phyloP scores from a whole-genome alignment of 2,888 invertebrate species.

The Anagyrus pseudococci region DNA sequence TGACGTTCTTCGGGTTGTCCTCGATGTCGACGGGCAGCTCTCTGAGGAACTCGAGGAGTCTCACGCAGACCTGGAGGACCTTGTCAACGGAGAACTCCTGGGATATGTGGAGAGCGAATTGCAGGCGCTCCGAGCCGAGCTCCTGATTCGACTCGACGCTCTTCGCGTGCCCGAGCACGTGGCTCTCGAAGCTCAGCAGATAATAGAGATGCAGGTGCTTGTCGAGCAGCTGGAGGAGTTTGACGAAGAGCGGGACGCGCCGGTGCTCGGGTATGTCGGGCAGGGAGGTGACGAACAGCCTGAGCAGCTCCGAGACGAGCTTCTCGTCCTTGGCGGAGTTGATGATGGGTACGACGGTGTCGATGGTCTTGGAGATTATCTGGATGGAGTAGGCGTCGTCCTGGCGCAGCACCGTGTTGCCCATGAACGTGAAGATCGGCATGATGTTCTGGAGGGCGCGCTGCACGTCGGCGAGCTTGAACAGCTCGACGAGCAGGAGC shows the following conservation, averaged over 20 bases:
- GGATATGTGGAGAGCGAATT: slow-evolving; percentile 73
- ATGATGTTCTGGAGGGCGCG: slow-evolving; percentile 83
- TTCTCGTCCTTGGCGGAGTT: slow-evolving; percentile 58
- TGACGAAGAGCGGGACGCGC: slow-evolving; percentile 78
- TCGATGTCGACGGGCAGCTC: slow-evolving; percentile 71
- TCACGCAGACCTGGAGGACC: slow-evolving; percentile 71
- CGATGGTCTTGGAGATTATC: slow-evolving; percentile 87
- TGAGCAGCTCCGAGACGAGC: slow-evolving; percentile 72
- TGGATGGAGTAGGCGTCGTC: slow-evolving; percentile 96
- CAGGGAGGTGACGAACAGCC: slow-evolving; percentile 90
- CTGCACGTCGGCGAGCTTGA: slow-evolving; percentile 53
- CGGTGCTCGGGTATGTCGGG: slow-evolving; percentile 94
- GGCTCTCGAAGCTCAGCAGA: slow-evolving; percentile 74
- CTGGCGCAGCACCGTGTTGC: slow-evolving; percentile 87
- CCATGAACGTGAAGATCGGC: slow-evolving; percentile 98
- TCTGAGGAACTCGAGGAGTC: slow-evolving; percentile 71
- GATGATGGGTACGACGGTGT: slow-evolving; percentile 87
- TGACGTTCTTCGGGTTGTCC: slow-evolving; percentile 52
- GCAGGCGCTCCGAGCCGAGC: slow-evolving; percentile 61
- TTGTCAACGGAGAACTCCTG: slow-evolving; percentile 72
- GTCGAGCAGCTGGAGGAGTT: slow-evolving; percentile 77
- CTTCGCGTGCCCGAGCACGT: slow-evolving; percentile 66
- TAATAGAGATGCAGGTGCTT: slow-evolving; percentile 77
- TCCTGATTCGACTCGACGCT: slow-evolving; percentile 59
- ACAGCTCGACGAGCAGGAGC: slow-evolving; percentile 74